Evolutionary conservation across 2,888 invertebrate species (phyloP).

Genomic region (Acleris cristana): DNA sequence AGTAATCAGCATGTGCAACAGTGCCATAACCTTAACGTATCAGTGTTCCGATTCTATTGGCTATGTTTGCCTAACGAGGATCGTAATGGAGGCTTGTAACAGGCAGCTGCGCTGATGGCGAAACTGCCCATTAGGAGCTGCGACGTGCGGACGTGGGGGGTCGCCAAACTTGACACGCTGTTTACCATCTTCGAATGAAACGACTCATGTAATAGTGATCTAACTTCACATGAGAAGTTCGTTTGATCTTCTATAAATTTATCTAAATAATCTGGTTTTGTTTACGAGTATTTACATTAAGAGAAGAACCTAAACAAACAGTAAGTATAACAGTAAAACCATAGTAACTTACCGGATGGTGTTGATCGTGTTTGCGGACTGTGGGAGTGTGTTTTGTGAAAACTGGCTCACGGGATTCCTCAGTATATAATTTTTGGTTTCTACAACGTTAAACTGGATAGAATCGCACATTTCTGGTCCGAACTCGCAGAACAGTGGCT

Average conservation of each 20-base stretch:
- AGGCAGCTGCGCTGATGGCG: conserved; percentile 58
- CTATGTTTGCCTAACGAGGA: conserved; percentile 59
- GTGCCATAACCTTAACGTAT: no score
- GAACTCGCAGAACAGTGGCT: conserved; percentile 75
- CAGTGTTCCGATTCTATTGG: no score
- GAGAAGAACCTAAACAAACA: no score
- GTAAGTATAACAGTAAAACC: not conserved
- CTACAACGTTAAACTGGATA: conserved; percentile 54
- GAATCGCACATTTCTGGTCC: conserved; percentile 72
- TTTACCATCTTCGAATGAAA: conserved; percentile 33
- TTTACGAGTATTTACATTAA: no score
- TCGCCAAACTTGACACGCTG: conserved; percentile 59
- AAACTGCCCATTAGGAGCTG: conserved; percentile 67
- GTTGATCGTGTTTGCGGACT: conserved; percentile 79
- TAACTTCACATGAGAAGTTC: no score
- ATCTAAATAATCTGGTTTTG: no score
- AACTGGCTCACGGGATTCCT: conserved; percentile 79
- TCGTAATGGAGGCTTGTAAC: conserved; percentile 54
- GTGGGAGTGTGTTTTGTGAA: conserved; percentile 71
- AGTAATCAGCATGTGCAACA: no score
- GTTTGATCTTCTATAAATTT: no score
- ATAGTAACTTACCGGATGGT: conserved; percentile 68
- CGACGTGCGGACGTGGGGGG: conserved; percentile 72
- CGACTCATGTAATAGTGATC: no score
- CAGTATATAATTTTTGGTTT: conserved; percentile 71